Conservation (phyloP, 2,113 vertebrate species). For the Rhagologus leucostigma region DNA sequence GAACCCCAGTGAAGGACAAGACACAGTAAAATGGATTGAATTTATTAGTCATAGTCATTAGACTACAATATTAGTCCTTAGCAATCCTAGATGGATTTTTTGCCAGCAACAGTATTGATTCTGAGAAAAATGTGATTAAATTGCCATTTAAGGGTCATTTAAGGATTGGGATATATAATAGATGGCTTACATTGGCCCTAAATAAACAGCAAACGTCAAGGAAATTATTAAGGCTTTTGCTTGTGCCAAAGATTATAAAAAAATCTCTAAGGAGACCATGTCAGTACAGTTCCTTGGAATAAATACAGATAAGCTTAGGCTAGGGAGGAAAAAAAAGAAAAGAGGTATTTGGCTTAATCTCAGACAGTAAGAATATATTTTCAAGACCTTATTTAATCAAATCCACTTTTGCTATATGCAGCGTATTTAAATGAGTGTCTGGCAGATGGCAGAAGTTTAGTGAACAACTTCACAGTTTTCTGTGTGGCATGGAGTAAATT, state of each 20-base stretch:
- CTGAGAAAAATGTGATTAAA: conserved; percentile 26
- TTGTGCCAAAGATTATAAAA: conserved; percentile 42
- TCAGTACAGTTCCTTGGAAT: conserved; percentile 8
- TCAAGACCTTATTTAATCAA: not conserved
- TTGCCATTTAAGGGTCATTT: conserved; percentile 11
- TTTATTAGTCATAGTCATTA: not conserved
- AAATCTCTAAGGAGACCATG: not conserved
- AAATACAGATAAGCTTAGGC: not conserved
- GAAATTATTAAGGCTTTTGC: conserved; percentile 16
- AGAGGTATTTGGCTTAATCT: not conserved
- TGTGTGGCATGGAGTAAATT: not conserved
- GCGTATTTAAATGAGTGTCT: not conserved
- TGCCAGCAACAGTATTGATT: not conserved
- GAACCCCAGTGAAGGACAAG: not conserved
- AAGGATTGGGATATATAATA: conserved; percentile 22
- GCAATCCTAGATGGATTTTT: not conserved
- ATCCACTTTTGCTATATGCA: not conserved
- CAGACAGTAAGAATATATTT: not conserved
- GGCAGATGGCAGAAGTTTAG: not conserved
- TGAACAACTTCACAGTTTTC: not conserved
- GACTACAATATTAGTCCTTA: not conserved
- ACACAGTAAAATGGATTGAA: not conserved
- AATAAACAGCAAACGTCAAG: conserved; percentile 30
- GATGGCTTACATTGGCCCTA: not conserved
- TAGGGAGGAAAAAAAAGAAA: accelerated